Evolutionary conservation across 2,888 invertebrate species (phyloP), one percentile per base, ranked within the genome.

Genomic region (Dendrolimus pini): DNA sequence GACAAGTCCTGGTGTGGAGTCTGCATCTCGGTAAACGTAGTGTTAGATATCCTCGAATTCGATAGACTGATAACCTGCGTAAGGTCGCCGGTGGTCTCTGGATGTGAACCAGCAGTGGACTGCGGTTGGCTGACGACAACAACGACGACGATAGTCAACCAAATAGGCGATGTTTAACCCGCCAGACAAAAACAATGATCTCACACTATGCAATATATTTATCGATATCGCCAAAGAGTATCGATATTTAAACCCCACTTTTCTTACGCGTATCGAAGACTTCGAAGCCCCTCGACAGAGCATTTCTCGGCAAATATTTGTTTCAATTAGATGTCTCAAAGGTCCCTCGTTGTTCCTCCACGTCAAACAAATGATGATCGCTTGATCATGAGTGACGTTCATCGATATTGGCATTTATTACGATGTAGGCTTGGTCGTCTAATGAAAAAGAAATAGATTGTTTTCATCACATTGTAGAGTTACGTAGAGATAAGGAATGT

Each of bases 231-330:
- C 2, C 7, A 47, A 47, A 47, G 0, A 30, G 12, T 47, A 47
- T 47, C 47, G 12, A 47, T 7, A 47, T 47, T 47, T 10, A 9
- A 47, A 61, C 60, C 60, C 55, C 65, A 12, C 47, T 47, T 47
- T 47, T 10, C 9, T 10, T 47, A 47, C 47, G 47, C 47, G 47
- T 47, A 47, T 47, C 30, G 30, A 30, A 61, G 58, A 59, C 61
- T 62, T 62, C 63, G 59, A 60, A 58, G 57, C 56, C 69, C 69
- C 69, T 69, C 67, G 59, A 65, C 63, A 60, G 65, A 72, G 67
- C 69, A 75, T 74, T 82, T 74, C 77, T 77, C 69, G 62, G 72
- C 82, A 85, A 87, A 89, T 89, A 87, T 89, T 89, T 85, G 88
- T 87, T 87, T 85, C 88, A 88, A 89, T 89, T 87, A 89, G 83